A percentile compares a stretch with the other conserved stretches of the same genome.
Conservation (phyloP, 1,140 invertebrate species). For the Drosophila suzukii region DNA sequence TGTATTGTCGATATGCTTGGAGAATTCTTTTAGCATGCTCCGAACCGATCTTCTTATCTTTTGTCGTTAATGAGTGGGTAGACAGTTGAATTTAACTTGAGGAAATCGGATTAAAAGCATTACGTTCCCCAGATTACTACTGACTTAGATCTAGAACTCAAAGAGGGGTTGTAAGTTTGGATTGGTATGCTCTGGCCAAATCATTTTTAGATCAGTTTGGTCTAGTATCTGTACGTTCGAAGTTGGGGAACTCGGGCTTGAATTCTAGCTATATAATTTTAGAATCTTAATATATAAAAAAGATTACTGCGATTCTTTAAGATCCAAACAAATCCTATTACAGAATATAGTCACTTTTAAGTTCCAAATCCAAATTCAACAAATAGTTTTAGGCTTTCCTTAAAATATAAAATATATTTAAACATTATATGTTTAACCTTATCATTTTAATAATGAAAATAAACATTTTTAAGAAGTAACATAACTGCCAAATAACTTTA, state of each 20-base stretch:
- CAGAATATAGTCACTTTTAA: too few relatives aligned
- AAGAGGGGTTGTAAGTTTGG: not conserved
- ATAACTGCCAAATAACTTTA: not conserved
- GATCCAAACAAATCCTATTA: too few relatives aligned
- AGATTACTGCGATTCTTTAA: too few relatives aligned
- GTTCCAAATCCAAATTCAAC: too few relatives aligned
- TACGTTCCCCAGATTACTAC: not conserved
- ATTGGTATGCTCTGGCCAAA: not conserved
- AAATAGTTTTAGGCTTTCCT: too few relatives aligned
- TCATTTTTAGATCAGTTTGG: not conserved
- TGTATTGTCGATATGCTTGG: conserved; percentile 5
- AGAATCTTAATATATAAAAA: too few relatives aligned
- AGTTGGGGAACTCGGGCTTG: not conserved
- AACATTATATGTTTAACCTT: too few relatives aligned
- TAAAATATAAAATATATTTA: not conserved
- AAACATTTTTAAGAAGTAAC: too few relatives aligned
- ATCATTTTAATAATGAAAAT: too few relatives aligned
- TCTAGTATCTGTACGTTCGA: not conserved
- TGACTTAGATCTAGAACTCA: not conserved
- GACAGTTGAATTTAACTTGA: not conserved
- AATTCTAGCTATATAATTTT: not conserved
- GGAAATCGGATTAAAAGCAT: not conserved
- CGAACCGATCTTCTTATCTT: conserved; percentile 22
- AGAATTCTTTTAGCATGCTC: conserved; percentile 48
- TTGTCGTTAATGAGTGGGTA: conserved; percentile 1